phyloP scores from a whole-genome alignment of 2,888 invertebrate genomes.

The Amphimallon solstitiale region DNA sequence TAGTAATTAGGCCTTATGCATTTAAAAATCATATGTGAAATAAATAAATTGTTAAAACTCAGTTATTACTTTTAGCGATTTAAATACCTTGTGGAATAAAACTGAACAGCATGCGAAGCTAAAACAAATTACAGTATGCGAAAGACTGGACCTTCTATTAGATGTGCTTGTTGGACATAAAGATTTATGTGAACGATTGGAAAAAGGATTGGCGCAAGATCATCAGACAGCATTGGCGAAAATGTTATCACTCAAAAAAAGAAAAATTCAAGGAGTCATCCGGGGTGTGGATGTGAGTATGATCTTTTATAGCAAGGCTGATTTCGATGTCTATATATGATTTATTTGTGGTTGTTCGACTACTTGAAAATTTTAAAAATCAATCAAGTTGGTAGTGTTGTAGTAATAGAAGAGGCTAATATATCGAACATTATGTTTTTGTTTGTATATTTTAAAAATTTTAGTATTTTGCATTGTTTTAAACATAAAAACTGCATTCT shows the following conservation, averaged over 20 bases:
- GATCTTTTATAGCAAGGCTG: too few relatives aligned
- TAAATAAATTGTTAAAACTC: too few relatives aligned
- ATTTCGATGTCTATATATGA: not conserved
- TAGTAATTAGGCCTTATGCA: too few relatives aligned
- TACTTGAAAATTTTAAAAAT: too few relatives aligned
- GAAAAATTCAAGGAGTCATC: conserved; percentile 72
- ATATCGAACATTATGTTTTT: too few relatives aligned
- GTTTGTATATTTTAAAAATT: too few relatives aligned
- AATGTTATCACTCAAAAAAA: conserved; percentile 70
- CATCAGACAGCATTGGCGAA: conserved; percentile 71
- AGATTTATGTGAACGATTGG: conserved; percentile 70
- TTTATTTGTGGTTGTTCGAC: too few relatives aligned
- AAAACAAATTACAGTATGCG: conserved; percentile 68
- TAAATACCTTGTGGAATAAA: conserved; percentile 64
- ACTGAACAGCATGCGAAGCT: conserved; percentile 66
- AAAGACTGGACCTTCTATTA: conserved; percentile 66
- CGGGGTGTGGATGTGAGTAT: conserved; percentile 69
- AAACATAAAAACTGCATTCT: too few relatives aligned
- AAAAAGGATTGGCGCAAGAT: conserved; percentile 70
- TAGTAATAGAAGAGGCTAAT: too few relatives aligned
- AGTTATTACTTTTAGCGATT: conserved; percentile 60
- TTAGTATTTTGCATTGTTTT: too few relatives aligned
- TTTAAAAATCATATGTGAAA: too few relatives aligned
- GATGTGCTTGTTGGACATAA: conserved; percentile 68
- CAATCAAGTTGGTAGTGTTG: too few relatives aligned